Evolutionary conservation across 2,797 vertebrate species (phyloP), one percentile per base, ranked within the genome.

Genomic region (Hapalemur alaotrensis): DNA sequence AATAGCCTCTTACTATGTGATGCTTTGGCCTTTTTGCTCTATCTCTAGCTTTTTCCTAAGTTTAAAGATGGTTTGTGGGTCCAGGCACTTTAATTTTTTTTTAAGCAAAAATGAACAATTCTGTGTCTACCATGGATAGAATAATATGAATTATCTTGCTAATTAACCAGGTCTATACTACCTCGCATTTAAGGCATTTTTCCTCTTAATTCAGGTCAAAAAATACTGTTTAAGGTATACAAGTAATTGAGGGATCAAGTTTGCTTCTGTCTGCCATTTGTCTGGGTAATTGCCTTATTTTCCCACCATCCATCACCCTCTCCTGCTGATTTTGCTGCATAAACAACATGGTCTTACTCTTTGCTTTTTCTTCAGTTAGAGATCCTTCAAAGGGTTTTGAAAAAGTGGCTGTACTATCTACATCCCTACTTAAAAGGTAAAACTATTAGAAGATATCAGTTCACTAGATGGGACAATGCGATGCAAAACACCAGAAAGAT

Each of bases 401-500:
- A 59, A 61, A 63, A 78, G 86, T 30, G 6, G 13, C n/a, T 91
- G 4, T 70, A 48, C 25, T 75, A 25, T 63, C 30, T 57, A 20
- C 0, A 97, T 97, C 93, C 97, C 87, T 97, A 97, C 98, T 97
- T 95, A 97, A 97, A 96, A 96, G 96, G 50, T 80, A 95, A 94
- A 97, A 98, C 83, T 97, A 95, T 63, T 96, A 85, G 67, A 97
- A 98, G 96, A 97, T 67, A 98, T 95, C 78, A 97, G 96, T 97
- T 98, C 97, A 97, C 69, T 97, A 96, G 82, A 92, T 94, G 96
- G 97, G 97, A 98, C 97, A 98, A 98, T 97, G 13, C 94, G 98
- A 97, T 89, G 97, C 95, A 97, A 98, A 98, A 97, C 57, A 97
- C 97, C 92, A 89, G 98, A 98, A 98, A 98, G 98, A 98, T 98